Conservation (phyloP, 2,888 invertebrate genomes). For the Flexamia atlantica region DNA sequence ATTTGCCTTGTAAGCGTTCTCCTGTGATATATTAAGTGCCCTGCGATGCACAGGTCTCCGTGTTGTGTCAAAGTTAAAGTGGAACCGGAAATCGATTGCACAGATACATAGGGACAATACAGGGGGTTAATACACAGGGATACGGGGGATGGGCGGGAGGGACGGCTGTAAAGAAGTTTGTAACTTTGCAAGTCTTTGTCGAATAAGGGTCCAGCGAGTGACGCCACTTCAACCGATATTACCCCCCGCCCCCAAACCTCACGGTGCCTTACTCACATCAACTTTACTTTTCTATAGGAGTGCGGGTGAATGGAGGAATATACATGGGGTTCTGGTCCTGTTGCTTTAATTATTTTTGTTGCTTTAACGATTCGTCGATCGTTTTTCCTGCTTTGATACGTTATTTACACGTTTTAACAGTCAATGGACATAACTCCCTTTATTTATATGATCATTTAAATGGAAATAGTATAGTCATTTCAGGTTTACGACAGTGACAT, state of each 20-base stretch:
- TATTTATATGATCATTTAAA: too few relatives aligned
- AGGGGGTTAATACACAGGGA: too few relatives aligned
- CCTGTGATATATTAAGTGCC: too few relatives aligned
- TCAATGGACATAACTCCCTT: background rate
- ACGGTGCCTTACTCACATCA: conserved; percentile 7
- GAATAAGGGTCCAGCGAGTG: background rate
- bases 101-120: too few relatives aligned
- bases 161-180: conserved; percentile 11
- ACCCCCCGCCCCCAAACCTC: background rate
- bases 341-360: background rate
- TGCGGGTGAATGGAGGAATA: background rate
- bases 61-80: too few relatives aligned
- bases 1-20: too few relatives aligned
- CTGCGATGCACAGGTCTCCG: too few relatives aligned
- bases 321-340: background rate
- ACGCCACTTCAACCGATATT: conserved; percentile 32
- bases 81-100: too few relatives aligned
- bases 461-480: too few relatives aligned
- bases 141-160: too few relatives aligned
- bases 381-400: background rate
- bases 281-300: conserved; percentile 16
- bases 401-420: background rate
- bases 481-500: too few relatives aligned
- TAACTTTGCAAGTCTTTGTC: conserved; percentile 21
- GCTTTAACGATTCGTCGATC: background rate